Conservation (phyloP, 2,888 invertebrate genomes). For the Pelosia muscerda region DNA sequence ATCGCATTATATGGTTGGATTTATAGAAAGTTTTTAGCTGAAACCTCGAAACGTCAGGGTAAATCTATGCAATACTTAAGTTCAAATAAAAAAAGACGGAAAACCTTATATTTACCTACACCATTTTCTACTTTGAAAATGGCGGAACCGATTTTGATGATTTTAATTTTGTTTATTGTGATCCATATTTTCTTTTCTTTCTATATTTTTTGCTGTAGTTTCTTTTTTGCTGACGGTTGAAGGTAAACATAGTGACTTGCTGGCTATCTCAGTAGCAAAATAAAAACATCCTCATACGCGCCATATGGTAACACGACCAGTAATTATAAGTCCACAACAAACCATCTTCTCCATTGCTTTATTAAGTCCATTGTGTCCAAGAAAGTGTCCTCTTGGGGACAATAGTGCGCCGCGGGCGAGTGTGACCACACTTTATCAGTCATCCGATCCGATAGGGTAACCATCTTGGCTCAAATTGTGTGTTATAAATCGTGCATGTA, state of each 20-base stretch:
- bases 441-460: constrained; percentile 74
- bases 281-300: not conserved
- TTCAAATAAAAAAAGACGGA: no score
- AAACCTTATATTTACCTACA: no score
- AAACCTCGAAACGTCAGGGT: no score
- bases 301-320: constrained; percentile 47
- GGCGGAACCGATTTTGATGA: no score
- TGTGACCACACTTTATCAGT: constrained; percentile 80
- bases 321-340: constrained; percentile 40
- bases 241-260: not conserved
- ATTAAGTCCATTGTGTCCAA: constrained; percentile 64
- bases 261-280: not conserved
- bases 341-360: constrained; percentile 49
- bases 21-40: no score
- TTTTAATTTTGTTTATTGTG: no score
- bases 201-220: no score
- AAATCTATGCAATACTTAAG: no score
- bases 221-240: no score
- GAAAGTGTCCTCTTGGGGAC: constrained; percentile 75
- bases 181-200: no score
- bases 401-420: constrained; percentile 69
- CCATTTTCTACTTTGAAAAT: no score
- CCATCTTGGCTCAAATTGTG: constrained; percentile 58
- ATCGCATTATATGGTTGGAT: not conserved
- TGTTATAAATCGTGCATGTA: constrained; percentile 72